Conservation (phyloP, 2,888 invertebrate species). For the Limnephilus auricula region DNA sequence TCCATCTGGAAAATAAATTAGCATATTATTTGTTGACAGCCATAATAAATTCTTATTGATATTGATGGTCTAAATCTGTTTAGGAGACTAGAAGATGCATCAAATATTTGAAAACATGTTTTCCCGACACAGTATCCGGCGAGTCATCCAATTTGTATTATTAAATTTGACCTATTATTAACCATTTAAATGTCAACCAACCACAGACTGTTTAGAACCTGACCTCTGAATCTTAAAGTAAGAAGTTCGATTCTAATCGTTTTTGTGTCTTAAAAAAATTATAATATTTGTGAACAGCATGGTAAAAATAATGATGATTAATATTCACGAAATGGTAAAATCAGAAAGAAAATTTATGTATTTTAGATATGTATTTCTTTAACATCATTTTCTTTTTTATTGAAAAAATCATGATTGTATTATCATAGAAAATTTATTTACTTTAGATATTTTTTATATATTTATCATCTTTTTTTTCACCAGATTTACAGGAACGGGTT, state of each 20-base stretch:
- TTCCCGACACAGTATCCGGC: slow-evolving; percentile 37
- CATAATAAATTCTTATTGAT: neutral
- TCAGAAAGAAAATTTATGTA: too few species aligned
- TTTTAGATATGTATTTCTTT: too few species aligned
- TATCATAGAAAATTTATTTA: too few species aligned
- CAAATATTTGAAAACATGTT: neutral
- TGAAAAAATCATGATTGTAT: too few species aligned
- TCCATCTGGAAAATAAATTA: neutral
- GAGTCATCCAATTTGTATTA: slow-evolving; percentile 59
- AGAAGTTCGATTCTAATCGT: neutral
- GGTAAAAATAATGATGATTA: too few species aligned
- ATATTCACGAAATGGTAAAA: too few species aligned
- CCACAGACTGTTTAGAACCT: slow-evolving; percentile 1
- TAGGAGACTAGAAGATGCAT: neutral
- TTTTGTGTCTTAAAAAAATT: too few species aligned
- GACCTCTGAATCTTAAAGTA: neutral
- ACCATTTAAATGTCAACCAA: slow-evolving; percentile 59
- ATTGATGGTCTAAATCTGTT: neutral
- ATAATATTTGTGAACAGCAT: too few species aligned
- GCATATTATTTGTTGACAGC: neutral
- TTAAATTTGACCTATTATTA: slow-evolving; percentile 63
- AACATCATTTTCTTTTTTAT: too few species aligned
- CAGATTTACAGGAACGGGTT: too few species aligned
- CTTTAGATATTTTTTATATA: too few species aligned
- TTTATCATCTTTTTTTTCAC: too few species aligned